phyloP scores from a whole-genome alignment of 1,140 invertebrate species.

The Drosophila biarmipes region DNA sequence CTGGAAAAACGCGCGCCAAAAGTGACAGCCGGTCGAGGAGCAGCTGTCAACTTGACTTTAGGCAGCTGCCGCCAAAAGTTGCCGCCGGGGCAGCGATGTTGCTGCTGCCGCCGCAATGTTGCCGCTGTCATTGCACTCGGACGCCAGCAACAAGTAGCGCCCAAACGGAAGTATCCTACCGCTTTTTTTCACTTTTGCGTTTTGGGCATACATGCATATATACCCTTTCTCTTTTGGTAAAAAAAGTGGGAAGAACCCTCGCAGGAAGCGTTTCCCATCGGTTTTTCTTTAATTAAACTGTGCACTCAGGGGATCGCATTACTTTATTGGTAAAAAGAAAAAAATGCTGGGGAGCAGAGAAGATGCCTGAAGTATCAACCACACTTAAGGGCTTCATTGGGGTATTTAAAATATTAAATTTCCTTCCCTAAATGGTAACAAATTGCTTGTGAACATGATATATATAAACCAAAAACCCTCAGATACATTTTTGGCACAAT shows the following conservation, averaged over 20 bases:
- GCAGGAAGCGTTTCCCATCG: conserved; percentile 22
- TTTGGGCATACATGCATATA: conserved; percentile 5
- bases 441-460: background rate
- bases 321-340: background rate
- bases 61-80: conserved; percentile 45
- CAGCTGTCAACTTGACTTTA: conserved; percentile 59
- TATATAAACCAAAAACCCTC: background rate
- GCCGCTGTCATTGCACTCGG: conserved; percentile 47
- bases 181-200: conserved; percentile 21
- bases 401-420: conserved; percentile 26
- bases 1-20: conserved; percentile 45
- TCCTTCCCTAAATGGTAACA: background rate
- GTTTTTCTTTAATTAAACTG: conserved; percentile 18
- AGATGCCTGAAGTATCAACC: background rate
- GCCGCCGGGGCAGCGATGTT: conserved; percentile 5
- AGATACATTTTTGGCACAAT: too few relatives aligned
- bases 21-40: conserved; percentile 53
- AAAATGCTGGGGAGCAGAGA: too few relatives aligned
- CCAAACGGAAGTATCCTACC: conserved; percentile 50
- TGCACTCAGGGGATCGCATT: conserved; percentile 4
- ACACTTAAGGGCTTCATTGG: background rate
- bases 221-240: background rate
- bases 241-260: background rate
- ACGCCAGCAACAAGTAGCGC: conserved; percentile 43
- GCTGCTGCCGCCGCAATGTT: conserved; percentile 27